Base-by-base conservation (phyloP, 2,888 invertebrate genomes). In the Atherix ibis region DNA sequence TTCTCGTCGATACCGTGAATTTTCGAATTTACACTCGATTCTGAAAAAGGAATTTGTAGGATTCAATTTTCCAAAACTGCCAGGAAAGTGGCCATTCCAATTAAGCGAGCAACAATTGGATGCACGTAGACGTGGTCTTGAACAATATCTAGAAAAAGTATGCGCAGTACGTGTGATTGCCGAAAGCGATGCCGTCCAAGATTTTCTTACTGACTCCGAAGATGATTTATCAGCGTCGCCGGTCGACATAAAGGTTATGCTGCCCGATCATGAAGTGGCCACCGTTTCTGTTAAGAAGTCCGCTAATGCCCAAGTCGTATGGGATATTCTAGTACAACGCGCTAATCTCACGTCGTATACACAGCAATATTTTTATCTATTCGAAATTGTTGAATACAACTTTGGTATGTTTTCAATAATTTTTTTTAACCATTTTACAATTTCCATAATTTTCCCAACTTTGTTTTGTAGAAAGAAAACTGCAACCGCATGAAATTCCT, bases 41-140 rank as follows among this genome's bases (percentile, higher is more conserved):
- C 66, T 95, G 35, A 84, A 92, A 58, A 83, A 89, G 60, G 94
- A 95, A 61, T 97, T 95, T 58, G 70, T 82, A 43, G 95, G 77
- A 36, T 97, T 89, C 58, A 85, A 79, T 61, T 98, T 95, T 58
- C 98, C 98, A 0, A 94, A 94, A 63, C 62, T 98, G 47, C 98
- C 98, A 0, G 92, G 95, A 38, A 98, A 98, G 64, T 97, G 97
- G 91, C 92, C 94, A 35, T 97, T 98, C 59, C 80, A 81, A 56
- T 68, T 98, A 49, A 92, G 88, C 56, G 97, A 98, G 52, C 97
- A 97, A 55, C 97, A 98, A 57, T 64, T 98, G 40, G 98, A 99
- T 60, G 78, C 87, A 0, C 69, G 98, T 40, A 70, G 98, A 42
- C 71, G 97, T 44, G 94, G 94, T n/a, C 68, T 98, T 29, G 98